Base-by-base conservation (phyloP, 2,113 vertebrate species). In the Corythoichthys intestinalis region DNA sequence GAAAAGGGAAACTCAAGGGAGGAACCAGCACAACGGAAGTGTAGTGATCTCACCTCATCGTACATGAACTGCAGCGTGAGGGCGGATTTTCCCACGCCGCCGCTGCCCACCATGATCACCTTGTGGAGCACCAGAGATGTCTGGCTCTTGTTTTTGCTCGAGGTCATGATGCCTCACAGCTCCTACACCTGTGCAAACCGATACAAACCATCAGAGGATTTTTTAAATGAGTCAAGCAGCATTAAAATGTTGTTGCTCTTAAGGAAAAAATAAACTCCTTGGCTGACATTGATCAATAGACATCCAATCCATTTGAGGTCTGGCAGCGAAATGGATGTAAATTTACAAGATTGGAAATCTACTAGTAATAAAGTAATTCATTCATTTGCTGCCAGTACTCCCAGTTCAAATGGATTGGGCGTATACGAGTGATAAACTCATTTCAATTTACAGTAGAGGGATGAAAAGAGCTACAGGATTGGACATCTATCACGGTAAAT, bases 1-100 rank as follows among this genome's bases (percentile, higher is more conserved):
- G 4, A 15, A 7, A 65, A 1, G 3, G 39, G 11, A 11, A 35
- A 20, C 4, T 14, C 11, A 7, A 59, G 53, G 3, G 14, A 50
- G 34, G 4, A 12, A 4, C 14, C 20, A 2, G 8, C 13, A 47
- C 34, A 50, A 37, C 12, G 1, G 6, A 15, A 1, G 39, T 7
- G 12, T 0, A 20, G 4, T 0, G 13, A 66, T 1, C 88, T 90
- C 72, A 92, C 90, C 91, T 91, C 91, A 7, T 92, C 91, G 15
- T 92, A 92, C 91, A 92, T 91, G 84, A 92, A 92, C 89, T 92
- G 90, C 70, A 92, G 83, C 0, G 91, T 92, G 56, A 92, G 91
- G 0, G 91, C 91, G 0, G 90, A 92, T 77, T 92, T 92, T 0
- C 91, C 91, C 37, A 92, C 91, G 0, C 91, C 91, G 0, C 91